Percentiles rank a stretch among this genome's conserved stretches.
These are phyloP conservation scores for Perodicticus potto DNA, from an alignment of 2,797 vertebrate genomes.

Conservation along the genomic window DNA sequence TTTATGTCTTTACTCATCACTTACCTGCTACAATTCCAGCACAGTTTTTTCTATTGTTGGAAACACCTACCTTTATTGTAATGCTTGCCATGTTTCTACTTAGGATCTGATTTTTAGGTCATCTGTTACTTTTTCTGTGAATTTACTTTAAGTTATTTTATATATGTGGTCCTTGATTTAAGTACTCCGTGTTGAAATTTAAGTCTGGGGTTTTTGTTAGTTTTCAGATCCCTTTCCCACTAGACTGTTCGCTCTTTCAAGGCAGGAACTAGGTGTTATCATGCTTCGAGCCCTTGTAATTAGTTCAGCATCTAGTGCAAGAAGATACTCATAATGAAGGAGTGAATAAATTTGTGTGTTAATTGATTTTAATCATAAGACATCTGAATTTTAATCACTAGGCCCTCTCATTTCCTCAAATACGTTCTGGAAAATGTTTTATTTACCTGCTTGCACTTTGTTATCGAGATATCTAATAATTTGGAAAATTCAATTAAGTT, in stretches of 20 bases:
- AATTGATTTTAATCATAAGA: constrained; percentile 35
- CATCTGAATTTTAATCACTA: background rate
- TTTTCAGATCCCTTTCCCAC: background rate
- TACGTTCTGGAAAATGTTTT: background rate
- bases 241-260: background rate
- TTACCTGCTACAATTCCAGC: background rate
- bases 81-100: background rate
- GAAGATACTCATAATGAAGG: background rate
- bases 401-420: background rate
- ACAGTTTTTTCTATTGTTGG: background rate
- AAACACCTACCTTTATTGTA: background rate
- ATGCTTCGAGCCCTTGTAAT: background rate
- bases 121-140: background rate
- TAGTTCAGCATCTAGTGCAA: background rate
- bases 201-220: background rate
- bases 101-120: background rate
- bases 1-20: background rate
- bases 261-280: background rate
- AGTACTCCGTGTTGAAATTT: background rate
- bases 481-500: constrained; percentile 57
- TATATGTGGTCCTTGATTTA: background rate
- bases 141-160: background rate
- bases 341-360: background rate
- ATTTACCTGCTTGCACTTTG: constrained; percentile 27
- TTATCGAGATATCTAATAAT: constrained; percentile 38